phyloP scores from a whole-genome alignment of 2,888 invertebrate genomes.

The Campaea margaritaria region DNA sequence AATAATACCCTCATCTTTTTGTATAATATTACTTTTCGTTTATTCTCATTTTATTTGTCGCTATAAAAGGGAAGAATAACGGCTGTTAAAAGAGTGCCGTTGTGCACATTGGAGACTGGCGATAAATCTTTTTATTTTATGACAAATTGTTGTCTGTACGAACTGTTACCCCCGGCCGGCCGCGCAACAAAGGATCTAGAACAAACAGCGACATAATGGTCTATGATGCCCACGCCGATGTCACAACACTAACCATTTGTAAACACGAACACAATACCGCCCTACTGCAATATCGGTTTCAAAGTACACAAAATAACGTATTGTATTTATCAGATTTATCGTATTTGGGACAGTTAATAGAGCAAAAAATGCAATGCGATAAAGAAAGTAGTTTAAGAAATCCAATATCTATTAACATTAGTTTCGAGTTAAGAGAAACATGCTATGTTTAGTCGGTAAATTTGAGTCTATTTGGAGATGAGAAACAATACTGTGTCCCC shows the following conservation, averaged over 20 bases:
- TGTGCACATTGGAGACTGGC: constrained; percentile 66
- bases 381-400: constrained; percentile 31
- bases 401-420: constrained; percentile 16
- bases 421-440: constrained; percentile 1
- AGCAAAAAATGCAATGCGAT: constrained; percentile 42
- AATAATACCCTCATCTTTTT: constrained; percentile 71
- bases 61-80: constrained; percentile 81
- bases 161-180: constrained; percentile 61
- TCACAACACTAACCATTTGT: constrained; percentile 70
- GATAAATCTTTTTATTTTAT: constrained; percentile 85
- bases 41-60: constrained; percentile 78
- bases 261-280: constrained; percentile 74
- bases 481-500: constrained; percentile 36
- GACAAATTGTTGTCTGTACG: constrained; percentile 81
- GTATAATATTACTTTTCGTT: constrained; percentile 76
- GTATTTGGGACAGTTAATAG: constrained; percentile 50
- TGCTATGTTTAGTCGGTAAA: constrained; percentile 1
- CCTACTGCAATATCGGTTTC: constrained; percentile 65
- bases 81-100: constrained; percentile 76
- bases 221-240: constrained; percentile 73
- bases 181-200: constrained; percentile 74
- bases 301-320: constrained; percentile 72
- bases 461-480: constrained; percentile 23
- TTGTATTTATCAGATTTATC: constrained; percentile 72
- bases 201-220: constrained; percentile 80